Percentiles rank a stretch among this genome's conserved stretches.
Evolutionary conservation across 2,888 invertebrate genomes (phyloP).

Genomic region (Tenodera sinensis): DNA sequence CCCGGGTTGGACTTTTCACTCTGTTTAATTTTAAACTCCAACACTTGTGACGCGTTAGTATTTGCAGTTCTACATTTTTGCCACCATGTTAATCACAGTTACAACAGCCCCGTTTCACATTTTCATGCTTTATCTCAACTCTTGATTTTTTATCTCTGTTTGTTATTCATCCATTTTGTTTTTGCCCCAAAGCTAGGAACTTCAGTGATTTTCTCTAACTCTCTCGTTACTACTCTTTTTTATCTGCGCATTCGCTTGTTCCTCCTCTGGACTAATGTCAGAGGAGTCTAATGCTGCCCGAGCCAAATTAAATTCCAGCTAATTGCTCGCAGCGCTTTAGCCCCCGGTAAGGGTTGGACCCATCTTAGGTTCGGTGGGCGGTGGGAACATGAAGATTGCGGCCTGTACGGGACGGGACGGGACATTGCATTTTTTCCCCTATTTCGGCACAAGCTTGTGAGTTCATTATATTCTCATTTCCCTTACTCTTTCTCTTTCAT

Average conservation of each 20-base stretch:
- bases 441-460: not conserved
- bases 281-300: not conserved
- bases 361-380: not conserved
- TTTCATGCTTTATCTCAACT: not conserved
- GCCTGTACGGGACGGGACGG: not conserved
- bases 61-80: not conserved
- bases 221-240: not conserved
- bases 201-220: not conserved
- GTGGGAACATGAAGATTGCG: not conserved
- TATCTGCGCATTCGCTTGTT: not conserved
- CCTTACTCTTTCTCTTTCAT: not conserved
- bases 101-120: not conserved
- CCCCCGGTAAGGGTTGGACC: not conserved
- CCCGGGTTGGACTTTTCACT: not conserved
- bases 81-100: not conserved
- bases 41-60: not conserved
- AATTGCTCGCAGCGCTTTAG: constrained; percentile 11
- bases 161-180: not conserved
- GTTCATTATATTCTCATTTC: constrained; percentile 2
- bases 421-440: not conserved
- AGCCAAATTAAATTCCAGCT: constrained; percentile 21
- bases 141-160: not conserved
- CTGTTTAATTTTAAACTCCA: not conserved
- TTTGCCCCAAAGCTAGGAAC: not conserved
- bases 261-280: not conserved